Percentiles rank a stretch among this genome's conserved stretches.
phyloP scores from a whole-genome alignment of 1,140 invertebrate species.

The Akabosia matsudoensis region DNA sequence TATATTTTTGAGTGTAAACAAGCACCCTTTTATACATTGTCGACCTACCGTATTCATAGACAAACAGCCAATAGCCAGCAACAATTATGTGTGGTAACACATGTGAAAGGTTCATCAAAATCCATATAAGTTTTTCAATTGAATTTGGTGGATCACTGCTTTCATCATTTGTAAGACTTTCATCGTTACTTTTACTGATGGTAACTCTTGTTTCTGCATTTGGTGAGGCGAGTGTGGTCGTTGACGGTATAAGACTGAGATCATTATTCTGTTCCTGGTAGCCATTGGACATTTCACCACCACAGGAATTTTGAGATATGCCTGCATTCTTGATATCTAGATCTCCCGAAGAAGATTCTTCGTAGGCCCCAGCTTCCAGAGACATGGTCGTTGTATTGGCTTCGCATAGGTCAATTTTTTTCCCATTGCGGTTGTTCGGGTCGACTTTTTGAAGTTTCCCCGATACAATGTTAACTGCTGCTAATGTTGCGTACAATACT shows the following conservation, averaged over 20 bases:
- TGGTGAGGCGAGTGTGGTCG: not conserved
- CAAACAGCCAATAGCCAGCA: not conserved
- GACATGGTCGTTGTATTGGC: too few species aligned
- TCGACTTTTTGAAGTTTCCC: not conserved
- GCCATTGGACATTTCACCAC: not conserved
- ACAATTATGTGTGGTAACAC: not conserved
- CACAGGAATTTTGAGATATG: not conserved
- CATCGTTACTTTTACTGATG: not conserved
- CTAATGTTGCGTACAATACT: not conserved
- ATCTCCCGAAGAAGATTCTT: not conserved
- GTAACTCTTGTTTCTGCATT: not conserved
- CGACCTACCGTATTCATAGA: conserved; percentile 17
- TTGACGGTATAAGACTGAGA: too few species aligned
- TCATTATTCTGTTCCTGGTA: not conserved
- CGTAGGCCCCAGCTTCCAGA: too few species aligned
- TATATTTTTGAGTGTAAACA: too few species aligned
- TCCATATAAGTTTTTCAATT: not conserved
- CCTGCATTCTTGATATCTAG: not conserved
- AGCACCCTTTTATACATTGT: too few species aligned
- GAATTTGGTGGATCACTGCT: not conserved
- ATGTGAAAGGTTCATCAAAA: conserved; percentile 4
- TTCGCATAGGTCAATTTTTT: not conserved
- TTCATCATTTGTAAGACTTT: too few species aligned
- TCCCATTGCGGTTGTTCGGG: not conserved
- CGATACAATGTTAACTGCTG: not conserved